Evolutionary conservation across 2,797 vertebrate genomes (phyloP), one percentile per base, ranked within the genome.

Genomic region (Neoniphon sammara): DNA sequence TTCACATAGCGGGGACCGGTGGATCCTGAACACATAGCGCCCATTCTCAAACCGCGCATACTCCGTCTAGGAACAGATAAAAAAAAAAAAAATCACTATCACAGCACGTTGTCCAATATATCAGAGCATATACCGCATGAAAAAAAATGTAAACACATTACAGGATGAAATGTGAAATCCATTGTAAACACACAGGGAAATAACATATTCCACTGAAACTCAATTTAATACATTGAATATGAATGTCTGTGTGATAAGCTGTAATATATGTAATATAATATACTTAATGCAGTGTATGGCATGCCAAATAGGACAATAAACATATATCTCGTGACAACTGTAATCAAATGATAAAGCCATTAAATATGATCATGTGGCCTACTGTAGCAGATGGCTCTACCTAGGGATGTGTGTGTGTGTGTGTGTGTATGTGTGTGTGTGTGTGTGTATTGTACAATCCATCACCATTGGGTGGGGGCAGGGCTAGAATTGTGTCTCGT

Each of bases 1-100:
- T 88, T 98, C 97, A 23, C 97, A 99, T 76, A 99, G 94, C 0
- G 97, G 97, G 11, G 97, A 99, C 44, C 97, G 96, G 73, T 98
- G 96, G 88, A 99, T 97, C 73, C 95, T 94, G 85, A 97, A 98
- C 44, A 95, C 93, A 8, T 97, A 98, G 90, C 95, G 95, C 5
- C 97, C 97, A 0, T 95, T 96, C 85, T 99, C 97, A 5, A 97
- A 97, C 75, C 93, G 95, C 0, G 96, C 96, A 0, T 97, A 97
- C 90, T 99, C 97, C 18, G 97, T 98, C 97, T 99, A 88, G 6
- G 69, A 67, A 54, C 39, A 71, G 77, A 83, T 42, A 73, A 2
- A 59, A 66, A 2, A 71, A 76, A 83, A 36, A 73, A 2, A 62
- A 66, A 2, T 11, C 11, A 54, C n/a, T 4, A 47, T 68, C 10